Evolutionary conservation across 2,113 vertebrate species (phyloP).

Genomic region (Neomonachus schauinslandi): DNA sequence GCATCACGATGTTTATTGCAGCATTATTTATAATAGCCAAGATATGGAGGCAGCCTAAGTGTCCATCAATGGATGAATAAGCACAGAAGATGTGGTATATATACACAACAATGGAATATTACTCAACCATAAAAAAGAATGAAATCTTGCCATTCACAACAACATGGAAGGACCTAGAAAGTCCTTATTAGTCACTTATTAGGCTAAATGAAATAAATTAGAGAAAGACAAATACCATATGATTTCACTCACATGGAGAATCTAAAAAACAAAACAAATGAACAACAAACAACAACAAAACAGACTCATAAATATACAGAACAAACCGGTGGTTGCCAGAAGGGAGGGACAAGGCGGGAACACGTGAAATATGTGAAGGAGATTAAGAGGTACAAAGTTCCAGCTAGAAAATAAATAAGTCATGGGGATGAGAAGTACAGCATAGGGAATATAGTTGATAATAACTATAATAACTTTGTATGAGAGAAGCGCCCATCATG

Average conservation of each 20-base stretch:
- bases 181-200: background rate
- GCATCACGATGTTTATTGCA: background rate
- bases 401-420: background rate
- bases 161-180: background rate
- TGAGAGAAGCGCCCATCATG: background rate
- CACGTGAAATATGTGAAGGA: too few relatives aligned
- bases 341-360: background rate
- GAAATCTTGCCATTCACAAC: background rate
- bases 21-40: background rate
- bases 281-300: background rate
- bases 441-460: background rate
- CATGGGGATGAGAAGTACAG: background rate
- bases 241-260: background rate
- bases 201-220: background rate
- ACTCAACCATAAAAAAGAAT: background rate
- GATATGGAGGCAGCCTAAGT: background rate
- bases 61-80: background rate
- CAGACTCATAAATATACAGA: background rate
- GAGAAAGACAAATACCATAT: background rate
- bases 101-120: background rate
- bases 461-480: background rate
- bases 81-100: background rate
- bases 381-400: background rate
- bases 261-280: background rate
- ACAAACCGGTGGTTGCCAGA: background rate